phyloP scores from a whole-genome alignment of 2,888 invertebrate genomes.

The Drosophila atripex region DNA sequence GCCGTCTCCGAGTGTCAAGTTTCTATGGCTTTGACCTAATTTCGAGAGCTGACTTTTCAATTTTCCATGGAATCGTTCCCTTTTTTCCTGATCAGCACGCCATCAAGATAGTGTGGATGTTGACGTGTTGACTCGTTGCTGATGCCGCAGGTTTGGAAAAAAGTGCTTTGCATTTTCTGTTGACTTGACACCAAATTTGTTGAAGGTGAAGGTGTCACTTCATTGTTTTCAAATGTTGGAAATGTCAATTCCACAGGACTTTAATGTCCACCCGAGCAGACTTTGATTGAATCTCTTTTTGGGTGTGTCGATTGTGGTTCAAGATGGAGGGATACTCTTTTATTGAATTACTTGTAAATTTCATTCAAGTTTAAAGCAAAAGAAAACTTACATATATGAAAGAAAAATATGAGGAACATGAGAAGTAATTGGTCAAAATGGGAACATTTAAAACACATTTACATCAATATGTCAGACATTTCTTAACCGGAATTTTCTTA shows the following conservation, averaged over 20 bases:
- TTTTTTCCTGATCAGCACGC: neutral
- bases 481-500: too few species aligned
- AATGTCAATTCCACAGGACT: neutral
- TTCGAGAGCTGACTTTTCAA: slow-evolving; percentile 65
- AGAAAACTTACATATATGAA: too few species aligned
- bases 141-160: slow-evolving; percentile 66
- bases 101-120: slow-evolving; percentile 24
- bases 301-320: neutral
- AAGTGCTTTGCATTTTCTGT: slow-evolving; percentile 54
- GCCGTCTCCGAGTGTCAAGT: slow-evolving; percentile 70
- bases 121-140: slow-evolving; percentile 42
- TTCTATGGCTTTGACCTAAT: slow-evolving; percentile 72
- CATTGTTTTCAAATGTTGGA: neutral
- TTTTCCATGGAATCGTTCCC: slow-evolving; percentile 44
- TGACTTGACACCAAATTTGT: slow-evolving; percentile 66
- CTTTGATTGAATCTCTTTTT: neutral
- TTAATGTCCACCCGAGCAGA: neutral
- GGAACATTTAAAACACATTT: too few species aligned
- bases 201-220: slow-evolving; percentile 43
- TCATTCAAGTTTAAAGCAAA: too few species aligned
- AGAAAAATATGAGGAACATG: too few species aligned
- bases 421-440: too few species aligned
- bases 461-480: too few species aligned
- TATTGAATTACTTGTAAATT: neutral
- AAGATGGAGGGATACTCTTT: neutral